Evolutionary conservation across 2,888 invertebrate genomes (phyloP), one percentile per base, ranked within the genome.

Genomic region (Epinotia ramella): DNA sequence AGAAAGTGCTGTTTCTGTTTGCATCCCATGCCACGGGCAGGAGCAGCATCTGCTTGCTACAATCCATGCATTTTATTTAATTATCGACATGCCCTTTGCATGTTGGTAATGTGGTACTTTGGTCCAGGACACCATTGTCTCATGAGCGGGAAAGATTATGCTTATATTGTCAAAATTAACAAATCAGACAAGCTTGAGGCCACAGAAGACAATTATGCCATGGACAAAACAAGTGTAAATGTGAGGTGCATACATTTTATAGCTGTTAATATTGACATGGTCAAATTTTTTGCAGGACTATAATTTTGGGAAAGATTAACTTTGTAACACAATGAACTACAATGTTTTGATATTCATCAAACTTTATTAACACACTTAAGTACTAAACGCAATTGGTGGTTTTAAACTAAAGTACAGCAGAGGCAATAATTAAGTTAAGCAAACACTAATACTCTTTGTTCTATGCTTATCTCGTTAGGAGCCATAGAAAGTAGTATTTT

Each of bases 401-500:
- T 12, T 49, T 6, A 16, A 49, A 49, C n/a, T 53, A 12, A 53
- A 53, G 7, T n/a, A n/a, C 53, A n/a, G 53, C 53, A 5, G 16
- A n/a, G 2, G 11, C 11, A 18, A 53, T 46, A 69, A 69, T 60
- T 44, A 57, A 40, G 28, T 69, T 24, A 60, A 57, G 13, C 7
- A 24, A 12, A 12, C 2, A 49, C 11, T 57, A 5, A 13, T 28
- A 18, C 18, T 5, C 40, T 56, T 60, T 66, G 65, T 65, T 66
- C 46, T 53, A 12, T 40, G 16, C 40, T 33, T 63, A 56, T 49
- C 40, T 64, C 16, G 12, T 3, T n/a, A 24, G 20, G 3, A 5
- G 20, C 12, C 40, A 53, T 28, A 77, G 13, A 65, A 77, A 63
- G 72, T 72, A 56, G 40, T 73, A 63, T 71, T 73, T 53, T 18